Percentiles rank a stretch among this genome's conserved stretches.
phyloP scores from a whole-genome alignment of 2,797 vertebrate species.

The Macrochelys suwanniensis region DNA sequence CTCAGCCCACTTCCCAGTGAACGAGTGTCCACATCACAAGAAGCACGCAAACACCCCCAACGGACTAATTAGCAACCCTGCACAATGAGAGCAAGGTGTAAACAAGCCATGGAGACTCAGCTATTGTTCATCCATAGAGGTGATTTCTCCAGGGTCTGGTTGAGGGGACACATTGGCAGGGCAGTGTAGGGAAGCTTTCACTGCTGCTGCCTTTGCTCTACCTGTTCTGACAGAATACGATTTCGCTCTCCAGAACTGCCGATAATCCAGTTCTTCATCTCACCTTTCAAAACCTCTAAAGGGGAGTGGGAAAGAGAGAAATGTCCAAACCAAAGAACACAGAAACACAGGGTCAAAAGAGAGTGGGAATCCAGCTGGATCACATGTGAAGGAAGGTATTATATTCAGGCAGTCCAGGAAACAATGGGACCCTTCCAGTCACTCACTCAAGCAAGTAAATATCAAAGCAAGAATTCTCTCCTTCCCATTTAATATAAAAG shows the following conservation, averaged over 20 bases:
- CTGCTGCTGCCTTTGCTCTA: not conserved
- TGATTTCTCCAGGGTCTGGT: not conserved
- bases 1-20: not conserved
- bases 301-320: not conserved
- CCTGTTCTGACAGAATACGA: not conserved
- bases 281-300: not conserved
- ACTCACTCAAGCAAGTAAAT: constrained; percentile 32
- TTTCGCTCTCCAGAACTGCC: constrained; percentile 9
- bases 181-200: accelerated
- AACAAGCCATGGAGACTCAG: not conserved
- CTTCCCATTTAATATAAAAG: not conserved
- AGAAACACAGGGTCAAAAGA: not conserved
- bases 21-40: not conserved
- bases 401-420: not conserved
- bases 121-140: not conserved
- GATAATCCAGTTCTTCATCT: not conserved
- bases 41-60: not conserved
- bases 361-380: not conserved
- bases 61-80: not conserved
- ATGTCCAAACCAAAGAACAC: not conserved
- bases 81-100: not conserved
- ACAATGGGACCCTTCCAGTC: constrained; percentile 36
- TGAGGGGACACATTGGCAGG: not conserved
- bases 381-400: not conserved
- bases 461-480: constrained; percentile 31